Conservation (phyloP, 37 sponge, comb jelly and placozoan genomes). For the Geodia barretti region DNA sequence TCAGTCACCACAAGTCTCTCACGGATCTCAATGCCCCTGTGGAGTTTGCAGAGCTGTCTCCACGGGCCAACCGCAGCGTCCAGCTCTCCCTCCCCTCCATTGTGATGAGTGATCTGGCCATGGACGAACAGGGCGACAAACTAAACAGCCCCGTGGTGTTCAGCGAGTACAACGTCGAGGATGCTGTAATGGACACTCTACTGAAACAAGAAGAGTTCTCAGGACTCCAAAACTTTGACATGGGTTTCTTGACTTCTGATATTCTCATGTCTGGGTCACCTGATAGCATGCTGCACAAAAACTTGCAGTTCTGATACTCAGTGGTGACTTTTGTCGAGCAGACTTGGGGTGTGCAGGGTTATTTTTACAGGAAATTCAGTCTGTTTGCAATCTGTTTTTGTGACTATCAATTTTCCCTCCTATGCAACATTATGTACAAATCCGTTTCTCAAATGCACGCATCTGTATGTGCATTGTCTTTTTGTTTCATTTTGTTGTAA, state of each 20-base stretch:
- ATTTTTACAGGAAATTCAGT: too few species aligned
- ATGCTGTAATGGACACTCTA: constrained; percentile 54
- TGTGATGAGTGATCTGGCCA: constrained; percentile 48
- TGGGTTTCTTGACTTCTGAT: constrained; percentile 12
- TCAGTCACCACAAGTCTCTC: constrained; percentile 71
- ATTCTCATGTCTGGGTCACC: constrained; percentile 14
- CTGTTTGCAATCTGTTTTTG: background rate
- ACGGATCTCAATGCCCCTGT: constrained; percentile 56
- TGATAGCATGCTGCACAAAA: constrained; percentile 18
- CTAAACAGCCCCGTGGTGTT: constrained; percentile 2
- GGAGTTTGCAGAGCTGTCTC: constrained; percentile 3
- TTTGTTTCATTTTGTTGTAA: too few species aligned
- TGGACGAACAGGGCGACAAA: constrained; percentile 40
- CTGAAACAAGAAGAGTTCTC: constrained; percentile 32
- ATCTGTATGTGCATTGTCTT: too few species aligned
- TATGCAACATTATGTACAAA: too few species aligned
- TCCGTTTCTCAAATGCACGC: too few species aligned
- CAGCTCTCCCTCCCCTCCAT: constrained; percentile 79
- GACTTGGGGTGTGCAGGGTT: too few species aligned
- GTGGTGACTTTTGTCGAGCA: too few species aligned
- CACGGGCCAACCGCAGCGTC: constrained; percentile 4
- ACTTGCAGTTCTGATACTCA: background rate
- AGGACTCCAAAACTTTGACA: constrained; percentile 38
- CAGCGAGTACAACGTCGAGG: constrained; percentile 58
- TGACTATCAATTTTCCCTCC: background rate